Conservation (phyloP, 2,113 vertebrate species). For the rabbit (Oryctolagus cuniculus) region mOryCun1.1 NC_091439.1:50365501-50366000, state of each 20-base stretch:
- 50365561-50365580: neutral
- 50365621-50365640: neutral
- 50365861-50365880: neutral
- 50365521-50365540: neutral
- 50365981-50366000: neutral
- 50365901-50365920: neutral
- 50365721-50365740: conserved; percentile 12
- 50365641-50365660: neutral
- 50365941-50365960: neutral
- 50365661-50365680: neutral
- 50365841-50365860: neutral
- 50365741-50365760: neutral
- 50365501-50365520: neutral
- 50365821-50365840: neutral
- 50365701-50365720: neutral
- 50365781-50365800: neutral
- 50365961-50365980: neutral
- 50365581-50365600: neutral
- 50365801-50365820: neutral
- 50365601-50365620: neutral
- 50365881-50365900: neutral
- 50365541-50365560: neutral
- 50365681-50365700: neutral
- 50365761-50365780: neutral
- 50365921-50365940: neutral